Conservation (phyloP, 2,797 vertebrate genomes). For the Anguilla pacifica region DNA sequence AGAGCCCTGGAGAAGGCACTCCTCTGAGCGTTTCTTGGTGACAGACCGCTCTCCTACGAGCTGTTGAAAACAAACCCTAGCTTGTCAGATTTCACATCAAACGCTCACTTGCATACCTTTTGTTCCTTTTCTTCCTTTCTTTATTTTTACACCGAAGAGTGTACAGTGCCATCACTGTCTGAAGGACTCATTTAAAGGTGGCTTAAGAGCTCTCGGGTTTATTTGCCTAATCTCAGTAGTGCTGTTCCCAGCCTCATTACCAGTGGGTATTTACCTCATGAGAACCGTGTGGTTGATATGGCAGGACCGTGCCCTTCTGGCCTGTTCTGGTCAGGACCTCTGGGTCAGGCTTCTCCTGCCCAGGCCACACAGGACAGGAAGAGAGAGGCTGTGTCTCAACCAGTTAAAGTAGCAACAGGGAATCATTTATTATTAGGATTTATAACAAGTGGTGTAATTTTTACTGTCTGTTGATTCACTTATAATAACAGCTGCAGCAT, state of each 20-base stretch:
- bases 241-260: not conserved
- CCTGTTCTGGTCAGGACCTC: not conserved
- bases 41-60: not conserved
- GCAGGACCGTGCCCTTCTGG: not conserved
- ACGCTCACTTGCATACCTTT: not conserved
- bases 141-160: not conserved
- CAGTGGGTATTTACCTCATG: not conserved
- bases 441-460: slow-evolving; percentile 13
- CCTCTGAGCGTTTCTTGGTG: not conserved
- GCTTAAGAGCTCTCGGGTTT: not conserved
- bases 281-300: not conserved
- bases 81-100: slow-evolving; percentile 9
- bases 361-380: not conserved
- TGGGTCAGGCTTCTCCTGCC: not conserved
- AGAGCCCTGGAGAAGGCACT: not conserved
- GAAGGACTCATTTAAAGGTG: not conserved
- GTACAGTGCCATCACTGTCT: not conserved
- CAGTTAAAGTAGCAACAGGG: not conserved
- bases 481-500: slow-evolving; percentile 65
- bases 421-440: not conserved
- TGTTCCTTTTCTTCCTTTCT: slow-evolving; percentile 22
- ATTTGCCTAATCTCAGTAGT: not conserved
- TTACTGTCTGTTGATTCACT: slow-evolving; percentile 20
- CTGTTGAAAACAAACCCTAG: not conserved
- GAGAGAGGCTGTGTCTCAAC: not conserved